Conservation (phyloP, 1,140 invertebrate genomes). For the Linepithema humile region DNA sequence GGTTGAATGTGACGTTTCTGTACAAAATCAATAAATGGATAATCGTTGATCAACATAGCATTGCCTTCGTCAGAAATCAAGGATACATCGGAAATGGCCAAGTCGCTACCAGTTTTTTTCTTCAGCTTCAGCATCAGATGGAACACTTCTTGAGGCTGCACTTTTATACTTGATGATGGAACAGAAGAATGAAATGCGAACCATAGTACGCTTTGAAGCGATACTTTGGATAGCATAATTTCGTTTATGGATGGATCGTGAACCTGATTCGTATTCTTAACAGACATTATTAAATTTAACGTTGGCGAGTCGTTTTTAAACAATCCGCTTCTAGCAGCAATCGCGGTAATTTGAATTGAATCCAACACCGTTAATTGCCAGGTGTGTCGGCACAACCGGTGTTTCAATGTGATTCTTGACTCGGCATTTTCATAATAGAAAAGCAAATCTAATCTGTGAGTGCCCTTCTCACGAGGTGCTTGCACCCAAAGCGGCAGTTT, state of each 20-base stretch:
- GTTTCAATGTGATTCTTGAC: constrained; percentile 82
- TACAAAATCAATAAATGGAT: constrained; percentile 79
- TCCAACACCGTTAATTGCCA: constrained; percentile 89
- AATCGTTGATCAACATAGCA: constrained; percentile 16
- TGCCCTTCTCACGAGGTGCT: constrained; percentile 87
- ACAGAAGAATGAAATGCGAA: constrained; percentile 79
- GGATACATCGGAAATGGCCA: constrained; percentile 78
- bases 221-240: constrained; percentile 86
- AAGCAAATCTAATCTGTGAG: constrained; percentile 87
- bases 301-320: constrained; percentile 83
- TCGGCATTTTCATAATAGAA: constrained; percentile 90
- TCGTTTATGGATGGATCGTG: constrained; percentile 86
- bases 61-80: constrained; percentile 70
- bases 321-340: constrained; percentile 84
- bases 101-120: constrained; percentile 65
- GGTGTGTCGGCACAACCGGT: constrained; percentile 88
- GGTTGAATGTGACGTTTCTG: constrained; percentile 74
- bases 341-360: constrained; percentile 87
- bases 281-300: constrained; percentile 86
- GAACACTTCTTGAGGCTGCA: constrained; percentile 84
- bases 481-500: constrained; percentile 88
- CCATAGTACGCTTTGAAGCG: constrained; percentile 86
- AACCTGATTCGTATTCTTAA: constrained; percentile 89
- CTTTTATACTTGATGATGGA: constrained; percentile 77
- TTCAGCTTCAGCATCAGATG: constrained; percentile 84